Evolutionary conservation across 1,140 invertebrate species (phyloP).

Genomic region (Ruditapes philippinarum): DNA sequence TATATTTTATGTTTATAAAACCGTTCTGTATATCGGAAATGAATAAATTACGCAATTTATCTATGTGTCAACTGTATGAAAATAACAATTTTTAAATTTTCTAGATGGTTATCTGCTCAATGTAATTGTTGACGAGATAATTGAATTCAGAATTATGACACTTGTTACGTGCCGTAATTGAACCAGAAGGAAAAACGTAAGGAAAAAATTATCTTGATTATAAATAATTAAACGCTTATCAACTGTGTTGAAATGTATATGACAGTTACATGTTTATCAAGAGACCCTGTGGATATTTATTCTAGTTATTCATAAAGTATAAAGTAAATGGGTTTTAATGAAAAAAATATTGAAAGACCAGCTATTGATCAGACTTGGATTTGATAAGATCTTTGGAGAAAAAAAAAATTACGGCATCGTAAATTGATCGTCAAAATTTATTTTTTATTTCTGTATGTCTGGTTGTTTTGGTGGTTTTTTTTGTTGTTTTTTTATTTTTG

Average conservation of each 20-base stretch:
- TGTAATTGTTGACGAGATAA: conserved; percentile 1
- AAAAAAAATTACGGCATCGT: not conserved
- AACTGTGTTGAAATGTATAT: conserved; percentile 9
- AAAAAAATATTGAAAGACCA: not conserved
- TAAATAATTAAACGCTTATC: not conserved
- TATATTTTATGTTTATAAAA: no score
- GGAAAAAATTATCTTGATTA: not conserved
- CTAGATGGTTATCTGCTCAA: not conserved
- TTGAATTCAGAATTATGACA: conserved; percentile 5
- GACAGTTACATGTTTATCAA: conserved; percentile 8
- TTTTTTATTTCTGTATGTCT: not conserved
- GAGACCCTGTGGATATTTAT: conserved; percentile 35
- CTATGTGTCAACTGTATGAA: no score
- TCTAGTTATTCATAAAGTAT: not conserved
- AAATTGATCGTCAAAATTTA: not conserved
- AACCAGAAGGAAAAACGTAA: conserved; percentile 10
- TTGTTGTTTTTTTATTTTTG: no score
- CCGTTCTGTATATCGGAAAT: no score
- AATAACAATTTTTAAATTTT: not conserved
- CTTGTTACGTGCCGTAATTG: not conserved
- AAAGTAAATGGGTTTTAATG: not conserved
- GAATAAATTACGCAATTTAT: no score
- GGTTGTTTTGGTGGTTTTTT: not conserved
- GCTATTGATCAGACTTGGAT: not conserved
- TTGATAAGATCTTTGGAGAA: not conserved